Percentiles rank a stretch among this genome's conserved stretches.
Evolutionary conservation across 2,797 vertebrate genomes (phyloP).

Genomic region (Argyrosomus regius): DNA sequence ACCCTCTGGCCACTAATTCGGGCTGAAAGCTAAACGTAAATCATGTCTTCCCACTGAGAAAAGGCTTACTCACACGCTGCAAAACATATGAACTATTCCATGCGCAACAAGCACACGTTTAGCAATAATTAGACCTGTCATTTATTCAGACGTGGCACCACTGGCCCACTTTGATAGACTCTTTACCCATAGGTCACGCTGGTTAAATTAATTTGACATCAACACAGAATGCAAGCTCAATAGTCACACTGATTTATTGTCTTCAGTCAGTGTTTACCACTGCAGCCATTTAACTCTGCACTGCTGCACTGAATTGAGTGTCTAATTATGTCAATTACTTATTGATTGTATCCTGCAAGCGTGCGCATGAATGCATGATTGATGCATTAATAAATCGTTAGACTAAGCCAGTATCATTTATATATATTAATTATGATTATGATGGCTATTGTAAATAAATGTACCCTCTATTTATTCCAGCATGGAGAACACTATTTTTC

Average conservation of each 20-base stretch:
- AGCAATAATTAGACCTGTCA: slow-evolving; percentile 49
- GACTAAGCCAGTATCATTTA: not conserved
- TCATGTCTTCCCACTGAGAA: slow-evolving; percentile 74
- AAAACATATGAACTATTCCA: slow-evolving; percentile 21
- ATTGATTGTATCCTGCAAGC: slow-evolving; percentile 27
- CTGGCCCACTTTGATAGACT: not conserved
- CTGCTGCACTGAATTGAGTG: not conserved
- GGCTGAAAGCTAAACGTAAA: slow-evolving; percentile 82
- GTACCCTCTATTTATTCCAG: not conserved
- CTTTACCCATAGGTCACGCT: slow-evolving; percentile 12
- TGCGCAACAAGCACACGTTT: slow-evolving; percentile 49
- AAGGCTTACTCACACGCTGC: slow-evolving; percentile 47
- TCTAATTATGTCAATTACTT: slow-evolving; percentile 44
- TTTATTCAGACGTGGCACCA: slow-evolving; percentile 24
- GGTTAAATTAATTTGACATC: slow-evolving; percentile 1
- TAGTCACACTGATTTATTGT: slow-evolving; percentile 32
- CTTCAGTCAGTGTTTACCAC: slow-evolving; percentile 8
- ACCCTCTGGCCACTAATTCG: slow-evolving; percentile 82
- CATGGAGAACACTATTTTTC: not conserved
- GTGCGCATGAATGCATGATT: slow-evolving; percentile 14
- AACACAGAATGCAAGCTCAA: not conserved
- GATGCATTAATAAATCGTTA: slow-evolving; percentile 35
- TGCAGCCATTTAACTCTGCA: not conserved
- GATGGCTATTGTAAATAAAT: slow-evolving; percentile 18
- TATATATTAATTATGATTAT: slow-evolving; percentile 3